Base-by-base conservation (phyloP, 2,888 invertebrate genomes). In the Unio pictorum region DNA sequence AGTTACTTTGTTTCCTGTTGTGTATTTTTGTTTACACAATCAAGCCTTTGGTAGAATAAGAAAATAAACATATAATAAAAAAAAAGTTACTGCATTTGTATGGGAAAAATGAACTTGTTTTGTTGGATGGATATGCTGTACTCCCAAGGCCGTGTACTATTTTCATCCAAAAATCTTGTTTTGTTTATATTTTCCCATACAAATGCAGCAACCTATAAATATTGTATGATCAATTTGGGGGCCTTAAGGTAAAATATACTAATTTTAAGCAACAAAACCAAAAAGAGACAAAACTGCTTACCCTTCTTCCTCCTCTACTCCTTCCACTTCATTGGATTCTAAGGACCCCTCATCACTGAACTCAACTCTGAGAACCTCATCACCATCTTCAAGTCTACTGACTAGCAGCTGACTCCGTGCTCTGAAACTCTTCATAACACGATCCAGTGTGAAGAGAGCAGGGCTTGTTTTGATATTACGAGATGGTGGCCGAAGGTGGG, bases 371-470 rank as follows among this genome's bases (percentile, higher is more conserved):
- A 87, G 71, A 7, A 90, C 90, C 55, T 89, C 87, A 76, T 90
- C 90, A 30, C 75, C 74, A 68, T 90, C 90, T 74, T 90, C 90
- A 18, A 90, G 81, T 4, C 87, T 81, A 59, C 84, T 84, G 6
- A 88, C 84, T 58, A 89, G 76, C 61, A 90, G 75, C 83, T 89
- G 89, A 76, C 88, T 89, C 7, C 89, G 83, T 3, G 89, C 90
- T 4, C 89, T 83, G 83, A 90, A 90, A 72, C 88, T 86, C 79
- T 89, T 89, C 88, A 90, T 88, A 45, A 90, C 88, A 20, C 88
- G 81, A 65, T 90, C 89, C 76, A 90, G 71, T 1, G 89, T 88
- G 67, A 89, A 87, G 68, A 88, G 73, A 0, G 89, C 89, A 0
- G 90, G 90, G 72, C 89, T 89, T 3, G 89, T 89, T 79, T 89